Percentiles rank a stretch among this genome's conserved stretches.
Evolutionary conservation across 2,888 invertebrate genomes (phyloP).

Genomic region (Belgica antarctica): DNA sequence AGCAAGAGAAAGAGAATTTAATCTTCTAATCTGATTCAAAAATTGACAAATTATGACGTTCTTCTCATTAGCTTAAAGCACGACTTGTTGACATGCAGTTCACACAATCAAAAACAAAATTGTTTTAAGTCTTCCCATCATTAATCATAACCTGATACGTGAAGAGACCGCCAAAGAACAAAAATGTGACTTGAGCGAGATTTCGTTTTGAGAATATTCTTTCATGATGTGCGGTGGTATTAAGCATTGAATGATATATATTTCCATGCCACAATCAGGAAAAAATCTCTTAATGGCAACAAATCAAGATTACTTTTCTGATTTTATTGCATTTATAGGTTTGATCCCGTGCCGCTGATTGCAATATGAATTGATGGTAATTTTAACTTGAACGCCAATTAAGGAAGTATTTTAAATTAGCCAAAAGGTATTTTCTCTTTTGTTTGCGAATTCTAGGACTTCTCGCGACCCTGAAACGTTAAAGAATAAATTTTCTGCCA

Average conservation of each 20-base stretch:
- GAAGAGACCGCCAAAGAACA: background rate
- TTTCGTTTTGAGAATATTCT: too few species aligned
- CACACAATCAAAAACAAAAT: slow-evolving; percentile 17
- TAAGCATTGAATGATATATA: too few species aligned
- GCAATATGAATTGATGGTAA: slow-evolving; percentile 17
- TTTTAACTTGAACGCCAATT: slow-evolving; percentile 27
- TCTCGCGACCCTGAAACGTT: slow-evolving; percentile 17
- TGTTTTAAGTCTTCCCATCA: slow-evolving; percentile 9
- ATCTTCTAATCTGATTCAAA: background rate
- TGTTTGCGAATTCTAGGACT: slow-evolving; percentile 21
- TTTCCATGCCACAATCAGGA: too few species aligned
- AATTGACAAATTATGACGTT: slow-evolving; percentile 18
- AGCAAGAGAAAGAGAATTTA: slow-evolving; percentile 1
- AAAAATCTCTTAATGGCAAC: too few species aligned
- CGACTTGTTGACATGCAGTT: slow-evolving; percentile 26
- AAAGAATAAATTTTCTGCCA: background rate
- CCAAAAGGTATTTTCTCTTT: background rate
- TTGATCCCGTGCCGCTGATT: too few species aligned
- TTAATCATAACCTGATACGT: background rate
- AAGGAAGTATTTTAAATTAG: slow-evolving; percentile 13
- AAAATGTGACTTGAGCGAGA: background rate
- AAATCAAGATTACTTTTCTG: too few species aligned
- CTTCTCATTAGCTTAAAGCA: too few species aligned
- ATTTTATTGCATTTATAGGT: too few species aligned
- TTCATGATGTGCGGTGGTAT: too few species aligned